These are phyloP conservation scores for Pungitius pungitius DNA, from an alignment of 2,113 vertebrate species.

Conservation along the genomic window DNA sequence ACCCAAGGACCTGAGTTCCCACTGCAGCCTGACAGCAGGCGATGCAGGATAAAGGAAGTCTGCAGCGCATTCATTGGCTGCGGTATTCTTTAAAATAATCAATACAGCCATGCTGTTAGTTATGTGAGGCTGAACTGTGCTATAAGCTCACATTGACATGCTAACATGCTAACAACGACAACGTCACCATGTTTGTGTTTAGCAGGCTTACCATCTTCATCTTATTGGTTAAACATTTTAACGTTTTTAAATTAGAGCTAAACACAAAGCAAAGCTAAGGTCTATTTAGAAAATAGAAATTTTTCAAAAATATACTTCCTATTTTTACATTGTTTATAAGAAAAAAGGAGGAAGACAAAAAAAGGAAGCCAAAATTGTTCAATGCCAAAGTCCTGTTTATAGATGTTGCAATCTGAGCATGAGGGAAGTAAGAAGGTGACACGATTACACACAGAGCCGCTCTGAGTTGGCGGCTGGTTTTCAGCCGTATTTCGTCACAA, in stretches of 20 bases:
- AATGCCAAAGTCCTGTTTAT: neutral
- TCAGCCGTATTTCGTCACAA: slow-evolving; percentile 34
- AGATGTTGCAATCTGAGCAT: slow-evolving; percentile 1
- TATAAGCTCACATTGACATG: neutral
- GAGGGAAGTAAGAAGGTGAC: slow-evolving; percentile 8
- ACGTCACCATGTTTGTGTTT: neutral
- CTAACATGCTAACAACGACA: neutral
- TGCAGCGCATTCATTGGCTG: neutral
- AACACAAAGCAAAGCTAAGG: neutral
- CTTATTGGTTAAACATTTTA: neutral
- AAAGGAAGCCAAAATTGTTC: neutral
- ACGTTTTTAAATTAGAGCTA: neutral
- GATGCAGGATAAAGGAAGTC: neutral
- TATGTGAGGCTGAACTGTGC: neutral
- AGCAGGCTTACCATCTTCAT: neutral
- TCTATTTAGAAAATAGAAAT: neutral
- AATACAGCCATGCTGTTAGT: neutral
- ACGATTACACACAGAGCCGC: neutral
- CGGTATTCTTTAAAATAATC: neutral
- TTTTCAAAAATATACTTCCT: neutral
- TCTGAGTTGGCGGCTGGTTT: neutral
- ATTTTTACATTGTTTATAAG: neutral
- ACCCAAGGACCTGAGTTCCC: neutral
- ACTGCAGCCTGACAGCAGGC: neutral
- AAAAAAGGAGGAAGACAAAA: slow-evolving; percentile 9